phyloP scores from a whole-genome alignment of 1,140 invertebrate species.

The Planococcus citri region DNA sequence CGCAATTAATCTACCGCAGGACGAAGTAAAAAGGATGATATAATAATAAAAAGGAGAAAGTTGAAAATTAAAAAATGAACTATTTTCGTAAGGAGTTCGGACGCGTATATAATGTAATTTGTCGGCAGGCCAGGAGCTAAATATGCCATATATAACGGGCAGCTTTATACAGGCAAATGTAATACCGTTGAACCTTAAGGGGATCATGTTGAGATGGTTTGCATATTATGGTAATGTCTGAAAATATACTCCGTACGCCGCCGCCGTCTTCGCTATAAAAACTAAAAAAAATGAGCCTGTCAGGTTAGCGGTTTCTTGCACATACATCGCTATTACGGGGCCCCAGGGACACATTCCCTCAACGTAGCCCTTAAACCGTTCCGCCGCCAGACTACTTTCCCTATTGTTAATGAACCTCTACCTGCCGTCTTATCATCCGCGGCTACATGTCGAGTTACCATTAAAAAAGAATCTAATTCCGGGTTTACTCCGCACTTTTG shows the following conservation, averaged over 20 bases:
- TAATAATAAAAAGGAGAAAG: background rate
- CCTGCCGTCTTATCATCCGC: background rate
- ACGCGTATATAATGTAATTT: constrained; percentile 19
- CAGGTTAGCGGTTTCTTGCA: constrained; percentile 12
- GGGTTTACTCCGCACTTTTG: background rate
- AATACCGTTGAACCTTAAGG: constrained; percentile 17
- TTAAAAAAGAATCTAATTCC: constrained; percentile 16
- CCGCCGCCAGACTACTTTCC: background rate
- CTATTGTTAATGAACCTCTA: constrained; percentile 10
- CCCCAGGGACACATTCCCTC: constrained; percentile 16
- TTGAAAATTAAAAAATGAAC: constrained; percentile 7
- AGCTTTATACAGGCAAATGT: background rate
- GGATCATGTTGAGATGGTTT: constrained; percentile 18
- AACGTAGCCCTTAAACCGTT: constrained; percentile 16
- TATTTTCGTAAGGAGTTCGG: constrained; percentile 10
- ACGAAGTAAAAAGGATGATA: background rate
- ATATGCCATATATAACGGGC: constrained; percentile 10
- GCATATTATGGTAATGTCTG: constrained; percentile 20
- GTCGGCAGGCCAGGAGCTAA: constrained; percentile 15
- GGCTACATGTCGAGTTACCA: background rate
- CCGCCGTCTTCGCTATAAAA: background rate
- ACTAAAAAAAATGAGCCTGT: constrained; percentile 18
- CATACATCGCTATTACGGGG: constrained; percentile 17
- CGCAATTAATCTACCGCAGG: too few species aligned
- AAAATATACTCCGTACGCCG: constrained; percentile 15